A percentile compares a stretch with the other conserved stretches of the same genome.
Evolutionary conservation across 2,797 vertebrate genomes (phyloP).

Genomic region (Hapalemur alaotrensis): DNA sequence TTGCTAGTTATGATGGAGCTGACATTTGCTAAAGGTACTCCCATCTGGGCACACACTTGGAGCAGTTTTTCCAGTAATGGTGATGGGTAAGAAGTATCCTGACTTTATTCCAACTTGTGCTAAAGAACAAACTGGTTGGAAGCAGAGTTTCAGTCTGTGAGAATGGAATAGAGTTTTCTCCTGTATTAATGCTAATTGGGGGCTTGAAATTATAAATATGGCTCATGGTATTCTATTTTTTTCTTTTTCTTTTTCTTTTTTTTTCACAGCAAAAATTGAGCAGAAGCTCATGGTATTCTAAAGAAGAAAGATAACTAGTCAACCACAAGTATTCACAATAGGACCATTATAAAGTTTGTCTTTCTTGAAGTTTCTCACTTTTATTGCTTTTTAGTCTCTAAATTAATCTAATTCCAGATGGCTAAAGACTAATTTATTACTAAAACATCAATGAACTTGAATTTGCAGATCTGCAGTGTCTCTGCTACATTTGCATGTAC

Average conservation of each 20-base stretch:
- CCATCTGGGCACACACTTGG: neutral
- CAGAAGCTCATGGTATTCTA: neutral
- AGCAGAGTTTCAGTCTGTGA: neutral
- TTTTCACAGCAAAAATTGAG: too few species aligned
- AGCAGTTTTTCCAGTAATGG: neutral
- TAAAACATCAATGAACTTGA: neutral
- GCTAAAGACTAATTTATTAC: neutral
- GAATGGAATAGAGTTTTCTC: neutral
- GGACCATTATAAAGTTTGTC: neutral
- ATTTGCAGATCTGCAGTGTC: conserved; percentile 23
- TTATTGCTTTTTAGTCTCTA: conserved; percentile 29
- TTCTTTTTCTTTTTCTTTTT: too few species aligned
- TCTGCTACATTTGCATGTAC: neutral
- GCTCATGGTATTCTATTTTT: neutral
- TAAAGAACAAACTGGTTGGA: neutral
- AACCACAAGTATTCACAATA: neutral
- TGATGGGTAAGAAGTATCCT: neutral
- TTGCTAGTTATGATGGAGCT: conserved; percentile 6
- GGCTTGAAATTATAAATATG: conserved; percentile 14
- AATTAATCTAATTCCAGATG: conserved; percentile 41
- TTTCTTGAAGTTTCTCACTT: conserved; percentile 40
- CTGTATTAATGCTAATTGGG: neutral
- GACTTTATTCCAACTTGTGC: neutral
- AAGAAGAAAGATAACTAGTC: neutral
- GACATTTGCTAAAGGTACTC: neutral